These are phyloP conservation scores for Coelinius sp. DNA, from an alignment of 2,888 invertebrate genomes.

Conservation along the genomic window DNA sequence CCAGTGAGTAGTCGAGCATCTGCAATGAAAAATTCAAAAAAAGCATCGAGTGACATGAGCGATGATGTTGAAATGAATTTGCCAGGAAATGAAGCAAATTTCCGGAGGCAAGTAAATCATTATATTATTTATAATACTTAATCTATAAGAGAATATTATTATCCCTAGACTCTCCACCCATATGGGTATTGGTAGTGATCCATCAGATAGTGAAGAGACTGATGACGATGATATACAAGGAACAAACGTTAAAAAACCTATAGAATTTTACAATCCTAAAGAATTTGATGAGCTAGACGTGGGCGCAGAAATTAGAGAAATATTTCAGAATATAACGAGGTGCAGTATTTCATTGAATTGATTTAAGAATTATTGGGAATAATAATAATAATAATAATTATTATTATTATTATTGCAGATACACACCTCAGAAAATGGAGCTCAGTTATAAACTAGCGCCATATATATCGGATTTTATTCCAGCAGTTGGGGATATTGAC, in stretches of 20 bases:
- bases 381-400: not conserved
- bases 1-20: slow-evolving; percentile 60
- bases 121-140: not conserved
- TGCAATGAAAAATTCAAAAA: slow-evolving; percentile 45
- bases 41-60: slow-evolving; percentile 28
- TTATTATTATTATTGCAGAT: slow-evolving; percentile 74
- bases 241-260: slow-evolving; percentile 50
- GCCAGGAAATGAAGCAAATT: slow-evolving; percentile 50
- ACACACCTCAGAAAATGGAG: slow-evolving; percentile 93
- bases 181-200: slow-evolving; percentile 59
- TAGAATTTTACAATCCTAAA: slow-evolving; percentile 80
- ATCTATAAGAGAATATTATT: not conserved
- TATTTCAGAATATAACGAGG: slow-evolving; percentile 94
- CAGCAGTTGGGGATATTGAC: slow-evolving; percentile 98
- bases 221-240: slow-evolving; percentile 62
- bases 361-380: not conserved
- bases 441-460: slow-evolving; percentile 92
- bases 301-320: slow-evolving; percentile 87
- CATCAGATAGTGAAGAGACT: slow-evolving; percentile 66
- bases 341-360: no score
- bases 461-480: slow-evolving; percentile 96
- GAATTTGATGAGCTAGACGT: slow-evolving; percentile 88
- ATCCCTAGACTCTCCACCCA: slow-evolving; percentile 48
- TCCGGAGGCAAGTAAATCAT: slow-evolving; percentile 45
- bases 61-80: slow-evolving; percentile 51